Evolutionary conservation across 2,113 vertebrate species (phyloP), one percentile per base, ranked within the genome.

Genomic region (Pteronura brasiliensis): DNA sequence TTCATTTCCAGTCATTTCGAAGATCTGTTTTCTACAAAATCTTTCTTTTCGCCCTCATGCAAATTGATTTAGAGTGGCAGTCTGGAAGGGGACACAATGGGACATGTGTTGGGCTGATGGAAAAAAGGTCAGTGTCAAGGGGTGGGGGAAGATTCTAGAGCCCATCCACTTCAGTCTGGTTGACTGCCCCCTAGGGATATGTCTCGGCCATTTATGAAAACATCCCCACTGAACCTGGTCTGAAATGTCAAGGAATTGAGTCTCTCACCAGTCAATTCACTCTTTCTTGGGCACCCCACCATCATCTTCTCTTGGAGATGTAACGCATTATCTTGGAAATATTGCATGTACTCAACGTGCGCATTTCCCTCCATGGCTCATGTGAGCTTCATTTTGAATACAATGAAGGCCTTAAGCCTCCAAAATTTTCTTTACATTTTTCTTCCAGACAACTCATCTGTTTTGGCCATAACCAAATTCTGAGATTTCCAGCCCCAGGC

Each of bases 401-500:
- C 11, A 31, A 31, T 31, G 63, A 15, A 63, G 61, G 5, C 61
- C 27, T 63, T 52, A 29, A 9, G 18, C 39, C 49, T 94, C 42
- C 47, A 31, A 39, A 72, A 39, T 18, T 17, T 7, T 49, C 42
- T 65, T 88, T 49, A 6, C 31, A 29, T 81, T 87, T 74, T 79
- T 52, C 3, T 59, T 94, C 44, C 18, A 57, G 63, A 69, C 71
- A 65, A 86, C 69, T 74, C 57, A 72, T 87, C 65, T 94, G 23
- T 94, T 94, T 95, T 95, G 89, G 93, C 76, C 87, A 95, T 2
- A 44, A 42, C 34, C 7, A 34, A 23, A 57, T 18, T 85, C 65
- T 97, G 94, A 57, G 63, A 76, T 81, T 86, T 1, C 74, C 34
- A 88, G 47, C 3, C 95, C 79, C 52, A n/a, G 96, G 85, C 85